Base-by-base conservation (phyloP, 2,797 vertebrate species). In the Prunella strophiata region DNA sequence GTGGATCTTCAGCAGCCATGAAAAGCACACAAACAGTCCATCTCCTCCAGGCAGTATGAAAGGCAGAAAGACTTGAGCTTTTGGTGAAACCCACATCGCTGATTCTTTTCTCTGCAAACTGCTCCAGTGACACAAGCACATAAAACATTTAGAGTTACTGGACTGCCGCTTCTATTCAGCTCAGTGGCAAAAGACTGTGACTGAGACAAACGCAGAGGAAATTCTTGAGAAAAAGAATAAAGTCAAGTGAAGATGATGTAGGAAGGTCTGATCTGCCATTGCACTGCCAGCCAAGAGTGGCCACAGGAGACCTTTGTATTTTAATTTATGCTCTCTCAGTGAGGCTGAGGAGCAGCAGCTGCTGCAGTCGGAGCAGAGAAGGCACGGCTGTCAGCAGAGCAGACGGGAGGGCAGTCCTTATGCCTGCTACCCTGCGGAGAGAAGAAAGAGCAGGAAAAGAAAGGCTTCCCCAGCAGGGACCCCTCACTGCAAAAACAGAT, bases 251-350 rank as follows among this genome's bases (percentile, higher is more conserved):
- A 77, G 85, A 94, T 80, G 85, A 91, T 80, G 57, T 65, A 90
- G 92, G 66, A 89, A 96, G 87, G 73, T 71, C 76, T 94, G 93
- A 91, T 73, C 54, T 86, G 63, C 82, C 71, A 85, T 8, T 50
- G 66, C 82, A 61, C 71, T 79, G 73, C 76, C 82, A 92, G 94
- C 77, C 93, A 96, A 94, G 70, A 92, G 75, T 67, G 48, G 90
- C 80, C 91, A 94, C 73, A 82, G 91, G 91, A 94, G 82, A 96
- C 62, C 66, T 83, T 74, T 91, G 63, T 85, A 83, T 91, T 96
- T 96, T 96, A 92, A 96, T 96, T 95, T 89, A 93, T 96, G 91
- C 75, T 88, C 85, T 91, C 88, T 76, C 65, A 74, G 70, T 30
- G 52, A 74, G 91, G 91, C 81, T 88, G 71, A 92, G 83, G 55